A percentile compares a stretch with the other conserved stretches of the same genome.
phyloP scores from a whole-genome alignment of 2,797 vertebrate genomes.

The Eospalax fontanierii region DNA sequence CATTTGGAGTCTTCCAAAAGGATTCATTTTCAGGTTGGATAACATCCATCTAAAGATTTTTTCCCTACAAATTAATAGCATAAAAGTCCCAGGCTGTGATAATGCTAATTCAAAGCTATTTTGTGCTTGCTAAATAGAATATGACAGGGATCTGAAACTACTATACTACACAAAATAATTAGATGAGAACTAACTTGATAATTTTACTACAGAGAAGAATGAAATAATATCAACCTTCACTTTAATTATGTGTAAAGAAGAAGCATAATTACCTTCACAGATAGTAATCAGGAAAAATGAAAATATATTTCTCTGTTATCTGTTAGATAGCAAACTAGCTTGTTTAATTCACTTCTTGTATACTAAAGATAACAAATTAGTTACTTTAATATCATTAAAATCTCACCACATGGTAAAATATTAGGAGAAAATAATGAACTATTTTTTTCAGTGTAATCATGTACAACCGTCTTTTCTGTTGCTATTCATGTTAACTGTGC shows the following conservation, averaged over 20 bases:
- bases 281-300: conserved; percentile 89
- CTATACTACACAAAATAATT: conserved; percentile 91
- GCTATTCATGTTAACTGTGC: not conserved
- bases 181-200: conserved; percentile 92
- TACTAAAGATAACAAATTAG: conserved; percentile 84
- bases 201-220: conserved; percentile 89
- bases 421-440: not conserved
- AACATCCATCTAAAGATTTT: conserved; percentile 92
- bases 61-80: conserved; percentile 88
- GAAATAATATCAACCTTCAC: conserved; percentile 89
- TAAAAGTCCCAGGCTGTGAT: conserved; percentile 88
- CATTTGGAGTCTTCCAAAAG: conserved; percentile 89
- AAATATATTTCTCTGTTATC: conserved; percentile 89
- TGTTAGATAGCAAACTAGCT: conserved; percentile 86
- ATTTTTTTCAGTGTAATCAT: conserved; percentile 40
- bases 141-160: conserved; percentile 89
- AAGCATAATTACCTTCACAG: conserved; percentile 90
- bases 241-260: conserved; percentile 91
- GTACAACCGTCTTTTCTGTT: conserved; percentile 23
- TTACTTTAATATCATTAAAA: conserved; percentile 80
- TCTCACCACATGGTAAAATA: conserved; percentile 55
- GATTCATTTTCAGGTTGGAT: conserved; percentile 93
- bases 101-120: conserved; percentile 90
- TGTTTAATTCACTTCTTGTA: conserved; percentile 87
- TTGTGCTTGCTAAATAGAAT: conserved; percentile 92